Conservation (phyloP, 1,140 invertebrate genomes). For the Heliothis subflexa region DNA sequence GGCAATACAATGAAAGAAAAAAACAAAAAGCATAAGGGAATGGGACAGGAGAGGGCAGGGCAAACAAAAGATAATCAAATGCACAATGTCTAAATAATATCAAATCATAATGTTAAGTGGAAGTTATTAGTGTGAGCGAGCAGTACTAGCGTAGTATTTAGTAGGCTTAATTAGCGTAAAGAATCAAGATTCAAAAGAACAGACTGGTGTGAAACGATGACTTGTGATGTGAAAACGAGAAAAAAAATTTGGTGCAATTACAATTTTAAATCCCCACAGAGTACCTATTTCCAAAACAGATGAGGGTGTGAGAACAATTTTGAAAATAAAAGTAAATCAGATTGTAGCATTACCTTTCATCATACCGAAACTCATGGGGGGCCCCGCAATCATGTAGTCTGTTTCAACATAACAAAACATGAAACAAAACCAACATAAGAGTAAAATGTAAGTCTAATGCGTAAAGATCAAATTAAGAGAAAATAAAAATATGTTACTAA, state of each 20-base stretch:
- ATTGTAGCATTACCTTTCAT: constrained; percentile 89
- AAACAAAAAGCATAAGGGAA: constrained; percentile 81
- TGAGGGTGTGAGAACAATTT: constrained; percentile 77
- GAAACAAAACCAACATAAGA: constrained; percentile 87
- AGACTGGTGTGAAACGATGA: constrained; percentile 51
- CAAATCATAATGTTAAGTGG: constrained; percentile 52
- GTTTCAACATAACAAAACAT: constrained; percentile 88
- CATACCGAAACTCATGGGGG: constrained; percentile 92
- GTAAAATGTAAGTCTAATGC: constrained; percentile 75
- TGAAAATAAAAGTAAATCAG: constrained; percentile 74
- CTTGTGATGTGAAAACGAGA: constrained; percentile 66
- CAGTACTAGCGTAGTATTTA: constrained; percentile 72
- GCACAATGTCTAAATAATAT: constrained; percentile 65
- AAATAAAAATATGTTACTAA: constrained; percentile 72
- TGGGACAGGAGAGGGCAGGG: constrained; percentile 71
- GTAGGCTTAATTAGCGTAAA: constrained; percentile 72
- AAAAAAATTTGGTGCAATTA: constrained; percentile 68
- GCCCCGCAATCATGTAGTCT: constrained; percentile 91
- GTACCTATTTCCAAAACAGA: constrained; percentile 74
- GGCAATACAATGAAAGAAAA: constrained; percentile 85
- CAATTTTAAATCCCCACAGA: constrained; percentile 74
- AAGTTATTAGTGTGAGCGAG: constrained; percentile 71
- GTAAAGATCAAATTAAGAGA: constrained; percentile 70
- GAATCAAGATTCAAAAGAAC: constrained; percentile 45
- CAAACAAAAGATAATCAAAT: constrained; percentile 77